Evolutionary conservation across 2,797 vertebrate species (phyloP).

Genomic region (Brotogeris chrysoptera): DNA sequence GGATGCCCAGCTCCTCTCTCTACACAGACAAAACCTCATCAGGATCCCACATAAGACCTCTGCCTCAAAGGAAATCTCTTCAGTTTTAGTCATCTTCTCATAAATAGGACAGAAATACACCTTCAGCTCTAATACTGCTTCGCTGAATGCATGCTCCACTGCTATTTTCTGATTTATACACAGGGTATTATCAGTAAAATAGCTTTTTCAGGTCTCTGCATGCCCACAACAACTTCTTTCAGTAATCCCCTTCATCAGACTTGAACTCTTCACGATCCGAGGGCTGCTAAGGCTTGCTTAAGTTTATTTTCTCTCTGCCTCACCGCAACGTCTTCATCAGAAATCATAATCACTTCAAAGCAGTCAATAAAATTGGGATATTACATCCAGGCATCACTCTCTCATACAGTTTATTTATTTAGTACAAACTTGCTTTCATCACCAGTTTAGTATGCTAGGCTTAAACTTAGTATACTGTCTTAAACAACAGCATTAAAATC

Average conservation of each 20-base stretch:
- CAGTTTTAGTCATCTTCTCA: not conserved
- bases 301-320: not conserved
- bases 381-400: not conserved
- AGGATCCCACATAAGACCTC: not conserved
- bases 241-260: not conserved
- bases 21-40: not conserved
- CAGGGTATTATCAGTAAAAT: not conserved
- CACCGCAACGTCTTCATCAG: not conserved
- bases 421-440: not conserved
- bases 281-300: not conserved
- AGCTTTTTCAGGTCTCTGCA: not conserved
- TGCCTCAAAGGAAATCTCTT: not conserved
- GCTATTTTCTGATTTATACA: not conserved
- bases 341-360: not conserved
- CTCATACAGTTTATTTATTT: not conserved
- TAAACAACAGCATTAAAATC: not conserved
- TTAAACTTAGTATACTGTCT: not conserved
- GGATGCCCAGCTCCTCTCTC: not conserved
- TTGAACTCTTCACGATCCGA: not conserved
- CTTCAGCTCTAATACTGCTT: not conserved
- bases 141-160: not conserved
- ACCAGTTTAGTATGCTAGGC: not conserved
- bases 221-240: not conserved
- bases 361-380: not conserved
- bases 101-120: not conserved